phyloP scores from a whole-genome alignment of 2,888 invertebrate species.

The Blera fallax region DNA sequence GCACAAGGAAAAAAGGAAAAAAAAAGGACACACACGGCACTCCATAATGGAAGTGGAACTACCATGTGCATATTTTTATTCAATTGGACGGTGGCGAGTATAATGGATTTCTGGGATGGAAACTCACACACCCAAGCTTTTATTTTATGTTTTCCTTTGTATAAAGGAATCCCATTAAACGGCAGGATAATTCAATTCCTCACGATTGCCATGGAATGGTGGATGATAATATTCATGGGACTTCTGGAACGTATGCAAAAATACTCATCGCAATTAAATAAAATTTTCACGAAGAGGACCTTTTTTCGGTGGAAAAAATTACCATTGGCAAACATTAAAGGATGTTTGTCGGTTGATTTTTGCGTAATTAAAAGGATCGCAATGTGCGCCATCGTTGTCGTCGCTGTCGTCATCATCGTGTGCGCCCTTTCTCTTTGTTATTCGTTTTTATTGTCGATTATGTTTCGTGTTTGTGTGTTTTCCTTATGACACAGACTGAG shows the following conservation, averaged over 20 bases:
- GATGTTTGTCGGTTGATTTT: slow-evolving; percentile 27
- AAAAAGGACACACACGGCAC: not conserved
- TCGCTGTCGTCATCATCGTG: no score
- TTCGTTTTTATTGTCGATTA: slow-evolving; percentile 45
- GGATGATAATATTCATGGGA: slow-evolving; percentile 21
- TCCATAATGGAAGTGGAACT: slow-evolving; percentile 16
- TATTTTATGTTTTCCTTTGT: not conserved
- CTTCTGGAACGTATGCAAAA: slow-evolving; percentile 20
- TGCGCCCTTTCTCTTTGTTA: not conserved
- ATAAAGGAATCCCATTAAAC: slow-evolving; percentile 36
- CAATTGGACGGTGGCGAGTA: slow-evolving; percentile 38
- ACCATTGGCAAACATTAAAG: not conserved
- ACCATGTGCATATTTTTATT: slow-evolving; percentile 49
- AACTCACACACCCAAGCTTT: not conserved
- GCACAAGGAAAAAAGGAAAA: slow-evolving; percentile 26
- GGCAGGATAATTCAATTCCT: slow-evolving; percentile 55
- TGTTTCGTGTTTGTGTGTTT: not conserved
- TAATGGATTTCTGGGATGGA: slow-evolving; percentile 42
- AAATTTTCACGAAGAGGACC: slow-evolving; percentile 19
- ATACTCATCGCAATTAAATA: slow-evolving; percentile 32
- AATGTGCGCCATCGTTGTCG: no score
- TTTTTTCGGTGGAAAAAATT: slow-evolving; percentile 5
- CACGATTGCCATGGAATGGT: not conserved
- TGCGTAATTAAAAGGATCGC: slow-evolving; percentile 36
- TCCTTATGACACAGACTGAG: slow-evolving; percentile 37